Evolutionary conservation across 1,140 invertebrate species (phyloP).

Genomic region (Cepaea nemoralis): DNA sequence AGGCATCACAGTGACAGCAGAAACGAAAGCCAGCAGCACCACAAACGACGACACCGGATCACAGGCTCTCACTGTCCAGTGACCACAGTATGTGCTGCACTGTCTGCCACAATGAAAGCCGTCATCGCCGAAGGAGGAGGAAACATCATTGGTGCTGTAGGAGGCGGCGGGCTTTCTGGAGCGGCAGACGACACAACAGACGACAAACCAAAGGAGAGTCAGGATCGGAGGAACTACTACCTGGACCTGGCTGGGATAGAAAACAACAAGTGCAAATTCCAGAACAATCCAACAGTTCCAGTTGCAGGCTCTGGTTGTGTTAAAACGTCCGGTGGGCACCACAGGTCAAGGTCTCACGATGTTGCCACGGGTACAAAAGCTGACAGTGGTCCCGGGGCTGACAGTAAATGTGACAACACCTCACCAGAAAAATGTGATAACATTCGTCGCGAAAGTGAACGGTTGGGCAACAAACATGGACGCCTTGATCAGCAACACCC

Average conservation of each 20-base stretch:
- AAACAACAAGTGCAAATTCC: slow-evolving; percentile 63
- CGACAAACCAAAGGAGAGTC: slow-evolving; percentile 62
- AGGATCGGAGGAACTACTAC: slow-evolving; percentile 71
- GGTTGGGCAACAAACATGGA: slow-evolving; percentile 22
- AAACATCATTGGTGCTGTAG: neutral
- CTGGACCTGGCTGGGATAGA: slow-evolving; percentile 73
- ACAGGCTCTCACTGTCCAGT: slow-evolving; percentile 35
- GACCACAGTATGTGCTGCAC: neutral
- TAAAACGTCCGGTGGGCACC: slow-evolving; percentile 38
- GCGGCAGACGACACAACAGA: slow-evolving; percentile 34
- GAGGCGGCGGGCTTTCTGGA: neutral
- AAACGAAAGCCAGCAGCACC: slow-evolving; percentile 49
- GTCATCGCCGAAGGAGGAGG: neutral
- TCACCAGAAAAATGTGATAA: slow-evolving; percentile 55
- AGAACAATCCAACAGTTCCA: slow-evolving; percentile 48
- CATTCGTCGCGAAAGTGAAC: slow-evolving; percentile 51
- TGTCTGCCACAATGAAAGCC: slow-evolving; percentile 3
- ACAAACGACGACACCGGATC: slow-evolving; percentile 57
- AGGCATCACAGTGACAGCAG: slow-evolving; percentile 64
- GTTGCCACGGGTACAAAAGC: slow-evolving; percentile 36
- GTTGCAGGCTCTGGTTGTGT: slow-evolving; percentile 42
- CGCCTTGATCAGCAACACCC: slow-evolving; percentile 50
- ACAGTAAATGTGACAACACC: neutral
- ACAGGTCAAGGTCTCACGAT: slow-evolving; percentile 63
- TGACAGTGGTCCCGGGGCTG: neutral